These are phyloP conservation scores for Pseudorhombus dupliciocellatus DNA, from an alignment of 2,113 vertebrate species.

Conservation along the genomic window DNA sequence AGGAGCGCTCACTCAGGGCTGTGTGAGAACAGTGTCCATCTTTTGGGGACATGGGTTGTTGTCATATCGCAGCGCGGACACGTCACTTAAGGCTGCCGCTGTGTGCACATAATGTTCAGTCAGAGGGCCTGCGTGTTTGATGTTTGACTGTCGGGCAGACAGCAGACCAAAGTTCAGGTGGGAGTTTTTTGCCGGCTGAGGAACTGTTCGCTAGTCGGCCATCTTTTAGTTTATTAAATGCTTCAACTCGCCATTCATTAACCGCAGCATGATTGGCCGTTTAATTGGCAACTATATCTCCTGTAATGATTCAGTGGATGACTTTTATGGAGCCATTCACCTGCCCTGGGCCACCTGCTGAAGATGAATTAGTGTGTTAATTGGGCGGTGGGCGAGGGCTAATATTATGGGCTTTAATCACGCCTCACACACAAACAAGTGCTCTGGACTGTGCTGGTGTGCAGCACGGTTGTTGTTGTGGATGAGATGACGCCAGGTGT, in stretches of 20 bases:
- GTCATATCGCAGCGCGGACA: background rate
- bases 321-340: slow-evolving; percentile 36
- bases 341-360: slow-evolving; percentile 45
- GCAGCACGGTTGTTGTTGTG: slow-evolving; percentile 22
- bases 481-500: slow-evolving; percentile 41
- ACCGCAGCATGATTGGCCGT: background rate
- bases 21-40: background rate
- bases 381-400: slow-evolving; percentile 34
- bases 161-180: slow-evolving; percentile 43
- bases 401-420: slow-evolving; percentile 36
- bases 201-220: slow-evolving; percentile 9
- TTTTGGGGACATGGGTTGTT: slow-evolving; percentile 2
- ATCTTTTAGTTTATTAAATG: slow-evolving; percentile 49
- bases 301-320: slow-evolving; percentile 23
- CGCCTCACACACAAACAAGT: slow-evolving; percentile 40
- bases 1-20: background rate
- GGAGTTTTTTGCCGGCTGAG: background rate
- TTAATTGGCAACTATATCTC: slow-evolving; percentile 43
- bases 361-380: slow-evolving; percentile 57
- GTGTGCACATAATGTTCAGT: slow-evolving; percentile 7
- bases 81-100: slow-evolving; percentile 5
- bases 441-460: slow-evolving; percentile 14
- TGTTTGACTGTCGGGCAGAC: slow-evolving; percentile 30
- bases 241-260: slow-evolving; percentile 39
- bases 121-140: slow-evolving; percentile 7